phyloP scores from a whole-genome alignment of 2,113 vertebrate species.

The Gorsachius goisagi region DNA sequence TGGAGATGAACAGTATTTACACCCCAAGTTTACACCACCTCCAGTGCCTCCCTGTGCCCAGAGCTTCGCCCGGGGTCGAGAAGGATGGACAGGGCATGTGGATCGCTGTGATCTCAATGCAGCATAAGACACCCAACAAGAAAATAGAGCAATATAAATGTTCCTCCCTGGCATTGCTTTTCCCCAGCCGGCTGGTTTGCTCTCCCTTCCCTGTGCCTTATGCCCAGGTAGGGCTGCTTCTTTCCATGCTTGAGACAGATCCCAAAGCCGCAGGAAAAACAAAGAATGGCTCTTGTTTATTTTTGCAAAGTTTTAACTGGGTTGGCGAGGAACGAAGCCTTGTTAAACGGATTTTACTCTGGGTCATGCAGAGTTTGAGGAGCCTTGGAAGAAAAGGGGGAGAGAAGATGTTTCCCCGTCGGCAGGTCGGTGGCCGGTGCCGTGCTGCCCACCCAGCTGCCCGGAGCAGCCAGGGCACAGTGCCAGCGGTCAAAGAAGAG shows the following conservation, averaged over 20 bases:
- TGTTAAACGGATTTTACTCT: conserved; percentile 72
- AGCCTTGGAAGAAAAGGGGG: conserved; percentile 29
- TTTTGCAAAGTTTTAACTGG: conserved; percentile 61
- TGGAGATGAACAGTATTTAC: neutral
- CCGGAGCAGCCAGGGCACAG: neutral
- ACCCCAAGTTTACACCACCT: rapidly evolving
- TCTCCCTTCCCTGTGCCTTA: neutral
- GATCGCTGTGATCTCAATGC: neutral
- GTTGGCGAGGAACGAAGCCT: conserved; percentile 41
- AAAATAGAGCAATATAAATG: neutral
- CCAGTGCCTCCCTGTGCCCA: rapidly evolving
- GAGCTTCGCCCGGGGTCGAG: neutral
- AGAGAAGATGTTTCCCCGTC: neutral
- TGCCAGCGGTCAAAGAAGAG: neutral
- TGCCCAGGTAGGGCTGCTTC: neutral
- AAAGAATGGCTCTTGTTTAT: conserved; percentile 58
- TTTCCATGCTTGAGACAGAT: neutral
- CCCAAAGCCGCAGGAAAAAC: conserved; percentile 25
- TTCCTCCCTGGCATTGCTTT: neutral
- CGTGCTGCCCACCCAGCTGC: rapidly evolving
- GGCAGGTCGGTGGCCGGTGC: neutral
- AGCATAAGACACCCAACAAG: neutral
- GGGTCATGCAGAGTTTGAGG: conserved; percentile 73
- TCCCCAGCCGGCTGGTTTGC: neutral
- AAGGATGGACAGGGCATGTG: neutral